Percentiles rank a stretch among this genome's conserved stretches.
These are phyloP conservation scores for Aphelenchoides fujianensis DNA, from an alignment of 1,140 invertebrate species.

Conservation along the genomic window DNA sequence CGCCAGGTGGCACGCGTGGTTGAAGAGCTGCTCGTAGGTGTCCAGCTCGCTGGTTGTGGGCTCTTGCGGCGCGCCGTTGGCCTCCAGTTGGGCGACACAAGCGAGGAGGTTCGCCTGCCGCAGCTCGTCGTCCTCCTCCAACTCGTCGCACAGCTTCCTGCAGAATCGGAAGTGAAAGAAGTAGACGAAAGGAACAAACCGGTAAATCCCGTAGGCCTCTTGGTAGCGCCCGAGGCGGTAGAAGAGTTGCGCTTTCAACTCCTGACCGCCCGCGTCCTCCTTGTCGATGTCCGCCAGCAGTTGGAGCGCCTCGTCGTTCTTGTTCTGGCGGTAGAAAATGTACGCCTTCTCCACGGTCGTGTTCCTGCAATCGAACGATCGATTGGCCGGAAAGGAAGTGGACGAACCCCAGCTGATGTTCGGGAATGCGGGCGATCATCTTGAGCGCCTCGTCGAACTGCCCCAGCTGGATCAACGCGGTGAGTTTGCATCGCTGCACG, in stretches of 20 bases:
- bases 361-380: constrained; percentile 36
- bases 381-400: neutral
- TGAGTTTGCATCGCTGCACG: constrained; percentile 18
- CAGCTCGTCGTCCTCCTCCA: constrained; percentile 47
- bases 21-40: constrained; percentile 44
- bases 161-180: constrained; percentile 22
- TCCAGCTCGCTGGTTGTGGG: constrained; percentile 23
- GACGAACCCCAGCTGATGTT: constrained; percentile 20
- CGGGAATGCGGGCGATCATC: constrained; percentile 15
- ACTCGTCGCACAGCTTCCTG: constrained; percentile 35
- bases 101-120: constrained; percentile 50
- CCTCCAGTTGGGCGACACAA: constrained; percentile 32
- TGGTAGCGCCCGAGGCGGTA: constrained; percentile 45
- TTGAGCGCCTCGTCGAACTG: constrained; percentile 23
- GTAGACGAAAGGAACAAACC: constrained; percentile 28
- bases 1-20: constrained; percentile 39
- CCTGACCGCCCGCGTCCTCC: constrained; percentile 33
- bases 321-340: constrained; percentile 39
- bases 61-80: constrained; percentile 22
- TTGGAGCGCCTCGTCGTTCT: constrained; percentile 43
- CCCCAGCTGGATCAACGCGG: constrained; percentile 22
- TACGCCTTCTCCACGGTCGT: constrained; percentile 43
- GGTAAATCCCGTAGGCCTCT: constrained; percentile 45
- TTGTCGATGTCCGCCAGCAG: constrained; percentile 26
- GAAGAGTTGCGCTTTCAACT: constrained; percentile 42